Base-by-base conservation (phyloP, 2,113 vertebrate genomes). In the Malaclemys terrapin region DNA sequence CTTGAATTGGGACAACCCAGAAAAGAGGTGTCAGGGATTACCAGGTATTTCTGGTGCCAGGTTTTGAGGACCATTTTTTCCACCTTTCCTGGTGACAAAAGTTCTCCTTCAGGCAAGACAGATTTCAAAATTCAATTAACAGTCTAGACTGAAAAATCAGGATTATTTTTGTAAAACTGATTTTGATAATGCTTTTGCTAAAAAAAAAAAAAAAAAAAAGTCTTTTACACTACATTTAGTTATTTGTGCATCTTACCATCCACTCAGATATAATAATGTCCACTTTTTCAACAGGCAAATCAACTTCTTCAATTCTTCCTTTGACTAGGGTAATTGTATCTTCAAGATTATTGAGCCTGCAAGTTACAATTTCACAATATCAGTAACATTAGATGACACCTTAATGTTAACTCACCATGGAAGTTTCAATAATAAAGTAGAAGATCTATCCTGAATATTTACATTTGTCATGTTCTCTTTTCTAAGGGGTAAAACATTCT, bases 261-360 rank as follows among this genome's bases (percentile, higher is more conserved):
- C 99, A 99, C 53, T 99, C 99, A 4, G 99, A 99, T 98, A 99
- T 98, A 97, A 99, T 99, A 92, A 99, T 89, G 95, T 99, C 99
- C 94, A 99, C 99, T 97, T 99, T 99, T 92, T 99, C 98, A 96
- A 99, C 95, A 45, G 99, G 99, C 72, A 99, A 98, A 89, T 96
- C 96, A 89, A 99, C 99, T 95, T 99, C 99, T 97, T 99, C 99
- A 1, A 99, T 99, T 94, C 99, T 98, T 95, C 99, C 99, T 98
- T 99, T 99, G 90, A 99, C 98, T 95, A 99, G 96, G 2, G 95
- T 98, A 98, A 99, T 94, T 52, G 88, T 98, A 95, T 99, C 98
- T 94, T 99, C 99, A 90, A 99, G 97, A 91, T 99, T 98, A 98
- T 99, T 99, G 95, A 99, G 97, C 93, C 99, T 99, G 98, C 79